A percentile compares a stretch with the other conserved stretches of the same genome.
Evolutionary conservation across 2,888 invertebrate genomes (phyloP).

Genomic region (Hemithea aestivaria): DNA sequence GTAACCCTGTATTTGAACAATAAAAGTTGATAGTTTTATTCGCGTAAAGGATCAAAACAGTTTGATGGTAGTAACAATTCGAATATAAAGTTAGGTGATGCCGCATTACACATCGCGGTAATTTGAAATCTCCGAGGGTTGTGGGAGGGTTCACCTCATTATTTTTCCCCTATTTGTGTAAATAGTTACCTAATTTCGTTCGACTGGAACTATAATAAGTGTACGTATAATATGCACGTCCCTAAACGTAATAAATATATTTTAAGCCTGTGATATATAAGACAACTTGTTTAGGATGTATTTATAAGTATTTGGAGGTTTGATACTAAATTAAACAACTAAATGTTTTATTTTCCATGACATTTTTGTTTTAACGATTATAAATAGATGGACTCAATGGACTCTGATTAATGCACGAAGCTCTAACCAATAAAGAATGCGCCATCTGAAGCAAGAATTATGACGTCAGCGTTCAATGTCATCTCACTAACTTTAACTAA

Average conservation of each 20-base stretch:
- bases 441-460: no score
- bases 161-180: conserved; percentile 78
- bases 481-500: no score
- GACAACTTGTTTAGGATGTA: conserved; percentile 65
- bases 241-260: conserved; percentile 69
- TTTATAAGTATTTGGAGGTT: conserved; percentile 55
- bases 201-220: conserved; percentile 65
- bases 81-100: conserved; percentile 55
- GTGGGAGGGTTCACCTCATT: conserved; percentile 77
- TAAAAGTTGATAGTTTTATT: not conserved
- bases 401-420: no score
- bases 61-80: conserved; percentile 51
- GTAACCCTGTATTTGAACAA: no score
- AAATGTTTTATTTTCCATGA: conserved; percentile 23
- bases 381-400: no score
- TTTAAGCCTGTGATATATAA: conserved; percentile 78
- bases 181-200: conserved; percentile 76
- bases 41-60: conserved; percentile 46
- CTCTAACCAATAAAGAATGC: no score
- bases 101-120: conserved; percentile 54
- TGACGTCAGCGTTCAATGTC: no score
- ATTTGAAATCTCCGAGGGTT: conserved; percentile 77
- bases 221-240: conserved; percentile 77
- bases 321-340: conserved; percentile 42
- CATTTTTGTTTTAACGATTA: no score